Evolutionary conservation across 2,113 vertebrate genomes (phyloP).

Genomic region (Acrocephalus arundinaceus): DNA sequence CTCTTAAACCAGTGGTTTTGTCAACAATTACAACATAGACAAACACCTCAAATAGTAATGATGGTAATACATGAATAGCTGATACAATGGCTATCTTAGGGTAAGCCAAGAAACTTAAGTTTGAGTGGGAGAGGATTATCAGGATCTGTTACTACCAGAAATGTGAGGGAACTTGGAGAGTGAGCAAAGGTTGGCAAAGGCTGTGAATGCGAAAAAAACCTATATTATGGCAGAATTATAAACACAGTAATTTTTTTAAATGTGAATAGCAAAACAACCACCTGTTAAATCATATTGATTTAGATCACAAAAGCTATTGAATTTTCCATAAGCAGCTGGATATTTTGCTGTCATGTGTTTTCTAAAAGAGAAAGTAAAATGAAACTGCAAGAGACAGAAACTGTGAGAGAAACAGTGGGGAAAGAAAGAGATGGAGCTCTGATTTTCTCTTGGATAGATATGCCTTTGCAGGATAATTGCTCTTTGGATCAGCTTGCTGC

Average conservation of each 20-base stretch:
- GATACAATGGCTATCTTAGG: not conserved
- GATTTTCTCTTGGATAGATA: not conserved
- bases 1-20: not conserved
- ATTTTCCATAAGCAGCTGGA: slow-evolving; percentile 38
- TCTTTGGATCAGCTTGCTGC: not conserved
- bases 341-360: slow-evolving; percentile 42
- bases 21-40: not conserved
- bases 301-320: slow-evolving; percentile 56
- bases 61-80: not conserved
- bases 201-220: not conserved
- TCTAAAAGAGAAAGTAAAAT: slow-evolving; percentile 21
- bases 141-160: not conserved
- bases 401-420: not conserved
- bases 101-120: not conserved
- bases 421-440: not conserved
- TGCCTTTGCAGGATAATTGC: not conserved
- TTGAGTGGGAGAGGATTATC: not conserved
- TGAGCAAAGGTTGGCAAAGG: not conserved
- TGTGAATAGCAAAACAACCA: slow-evolving; percentile 42
- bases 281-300: slow-evolving; percentile 60
- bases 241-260: slow-evolving; percentile 1
- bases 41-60: not conserved
- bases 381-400: slow-evolving; percentile 1
- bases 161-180: not conserved
- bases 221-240: slow-evolving; percentile 31